phyloP scores from a whole-genome alignment of 2,888 invertebrate species.

The Maniola hyperantus region DNA sequence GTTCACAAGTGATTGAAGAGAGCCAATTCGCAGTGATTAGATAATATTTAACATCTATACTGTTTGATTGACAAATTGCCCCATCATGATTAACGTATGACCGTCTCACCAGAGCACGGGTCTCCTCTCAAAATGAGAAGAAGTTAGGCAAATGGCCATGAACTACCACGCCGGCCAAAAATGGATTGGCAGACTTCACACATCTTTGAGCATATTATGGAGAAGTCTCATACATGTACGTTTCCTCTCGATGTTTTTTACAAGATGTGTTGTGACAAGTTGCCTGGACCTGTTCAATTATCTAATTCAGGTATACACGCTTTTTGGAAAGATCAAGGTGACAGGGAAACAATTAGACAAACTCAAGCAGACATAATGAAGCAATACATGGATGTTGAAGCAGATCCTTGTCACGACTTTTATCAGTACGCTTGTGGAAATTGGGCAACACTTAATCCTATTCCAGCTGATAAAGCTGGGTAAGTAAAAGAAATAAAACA shows the following conservation, averaged over 20 bases:
- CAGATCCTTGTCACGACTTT: conserved; percentile 91
- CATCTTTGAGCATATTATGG: no score
- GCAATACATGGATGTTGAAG: conserved; percentile 87
- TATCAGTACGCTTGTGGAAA: conserved; percentile 94
- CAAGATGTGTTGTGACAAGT: no score
- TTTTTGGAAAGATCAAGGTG: conserved; percentile 84
- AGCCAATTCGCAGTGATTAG: not conserved
- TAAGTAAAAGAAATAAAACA: conserved; percentile 44
- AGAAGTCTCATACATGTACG: no score
- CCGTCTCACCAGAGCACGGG: no score
- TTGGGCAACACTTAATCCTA: conserved; percentile 92
- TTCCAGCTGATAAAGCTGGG: conserved; percentile 93
- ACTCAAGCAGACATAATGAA: conserved; percentile 88
- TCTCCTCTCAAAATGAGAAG: no score
- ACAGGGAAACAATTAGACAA: conserved; percentile 79
- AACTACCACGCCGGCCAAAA: no score
- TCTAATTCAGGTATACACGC: conserved; percentile 67
- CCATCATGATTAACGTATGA: no score
- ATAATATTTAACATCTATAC: not conserved
- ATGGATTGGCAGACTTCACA: no score
- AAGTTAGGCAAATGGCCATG: no score
- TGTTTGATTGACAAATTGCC: not conserved
- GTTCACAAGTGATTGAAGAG: conserved; percentile 44
- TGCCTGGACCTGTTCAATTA: not conserved
- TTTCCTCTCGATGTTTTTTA: no score